These are phyloP conservation scores for Nanorana parkeri DNA, from an alignment of 2,113 vertebrate species.

Conservation along the genomic window DNA sequence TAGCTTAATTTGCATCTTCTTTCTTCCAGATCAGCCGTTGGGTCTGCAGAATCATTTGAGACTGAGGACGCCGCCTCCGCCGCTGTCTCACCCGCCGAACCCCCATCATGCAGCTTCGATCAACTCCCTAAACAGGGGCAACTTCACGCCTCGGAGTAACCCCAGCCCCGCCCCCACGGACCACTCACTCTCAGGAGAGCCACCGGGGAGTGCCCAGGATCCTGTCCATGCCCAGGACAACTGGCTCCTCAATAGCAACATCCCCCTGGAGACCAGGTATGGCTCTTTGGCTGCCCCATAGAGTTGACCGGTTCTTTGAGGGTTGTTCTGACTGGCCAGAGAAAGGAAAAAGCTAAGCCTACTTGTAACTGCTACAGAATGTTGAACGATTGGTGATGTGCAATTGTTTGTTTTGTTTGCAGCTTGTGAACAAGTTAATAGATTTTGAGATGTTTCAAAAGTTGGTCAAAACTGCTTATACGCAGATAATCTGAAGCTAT, in stretches of 20 bases:
- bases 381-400: background rate
- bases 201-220: conserved; percentile 80
- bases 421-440: background rate
- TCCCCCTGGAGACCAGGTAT: conserved; percentile 97
- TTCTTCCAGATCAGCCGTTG: conserved; percentile 77
- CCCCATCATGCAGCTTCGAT: conserved; percentile 91
- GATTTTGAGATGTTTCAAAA: no score
- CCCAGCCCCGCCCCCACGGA: conserved; percentile 94
- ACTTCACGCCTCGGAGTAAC: conserved; percentile 94
- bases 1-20: conserved; percentile 40
- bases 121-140: conserved; percentile 91
- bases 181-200: conserved; percentile 89
- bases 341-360: background rate
- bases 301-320: background rate
- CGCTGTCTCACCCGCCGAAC: conserved; percentile 89
- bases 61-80: conserved; percentile 90
- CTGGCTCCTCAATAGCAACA: conserved; percentile 99
- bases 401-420: background rate
- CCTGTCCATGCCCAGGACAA: conserved; percentile 90
- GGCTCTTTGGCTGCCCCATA: background rate
- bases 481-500: no score
- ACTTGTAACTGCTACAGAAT: conserved; percentile 6
- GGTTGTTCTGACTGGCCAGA: conserved; percentile 1
- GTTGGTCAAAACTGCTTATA: no score
- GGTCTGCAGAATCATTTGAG: conserved; percentile 90